Percentiles rank a stretch among this genome's conserved stretches.
Conservation (phyloP, 1,140 invertebrate species). For the Rhagoletis zephyria region DNA sequence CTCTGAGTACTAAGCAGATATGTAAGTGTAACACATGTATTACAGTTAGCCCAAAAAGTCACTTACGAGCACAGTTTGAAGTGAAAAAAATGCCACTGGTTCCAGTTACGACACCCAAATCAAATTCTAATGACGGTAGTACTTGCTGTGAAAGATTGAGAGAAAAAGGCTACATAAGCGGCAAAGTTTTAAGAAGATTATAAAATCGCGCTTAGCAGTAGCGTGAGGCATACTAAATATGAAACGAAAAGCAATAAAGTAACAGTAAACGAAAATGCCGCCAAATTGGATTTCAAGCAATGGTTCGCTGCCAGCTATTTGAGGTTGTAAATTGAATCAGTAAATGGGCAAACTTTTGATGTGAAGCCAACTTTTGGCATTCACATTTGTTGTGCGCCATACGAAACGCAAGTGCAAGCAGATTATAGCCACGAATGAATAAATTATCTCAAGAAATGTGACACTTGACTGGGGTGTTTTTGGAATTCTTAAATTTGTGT, state of each 20-base stretch:
- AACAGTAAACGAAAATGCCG: background rate
- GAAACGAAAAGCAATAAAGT: background rate
- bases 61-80: constrained; percentile 31
- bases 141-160: background rate
- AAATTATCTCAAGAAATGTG: constrained; percentile 14
- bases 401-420: background rate
- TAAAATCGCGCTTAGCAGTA: background rate
- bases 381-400: background rate
- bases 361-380: constrained; percentile 27
- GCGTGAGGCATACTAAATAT: background rate
- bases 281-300: constrained; percentile 31
- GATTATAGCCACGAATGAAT: constrained; percentile 24
- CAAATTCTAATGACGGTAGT: background rate
- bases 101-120: constrained; percentile 26
- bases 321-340: constrained; percentile 50
- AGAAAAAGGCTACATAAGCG: background rate
- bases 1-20: background rate
- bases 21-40: too few relatives aligned
- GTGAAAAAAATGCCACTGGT: background rate
- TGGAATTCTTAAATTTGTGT: background rate
- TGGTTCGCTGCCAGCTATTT: constrained; percentile 35
- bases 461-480: background rate
- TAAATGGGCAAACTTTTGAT: constrained; percentile 49
- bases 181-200: constrained; percentile 47
- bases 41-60: background rate